These are phyloP conservation scores for Nephila pilipes DNA, from an alignment of 1,140 invertebrate genomes.

Conservation along the genomic window DNA sequence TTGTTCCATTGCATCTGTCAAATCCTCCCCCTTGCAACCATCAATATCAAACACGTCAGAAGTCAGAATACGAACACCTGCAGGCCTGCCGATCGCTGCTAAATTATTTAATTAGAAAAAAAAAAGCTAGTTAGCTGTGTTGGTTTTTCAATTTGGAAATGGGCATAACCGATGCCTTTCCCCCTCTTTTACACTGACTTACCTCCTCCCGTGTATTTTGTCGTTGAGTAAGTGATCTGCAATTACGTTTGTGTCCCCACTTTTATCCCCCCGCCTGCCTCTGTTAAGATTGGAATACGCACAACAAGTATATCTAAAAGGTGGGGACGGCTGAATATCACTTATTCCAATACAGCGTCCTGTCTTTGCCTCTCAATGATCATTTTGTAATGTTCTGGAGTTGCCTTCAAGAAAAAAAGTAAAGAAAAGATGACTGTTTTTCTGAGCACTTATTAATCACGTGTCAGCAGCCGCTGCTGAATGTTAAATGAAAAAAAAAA, in stretches of 20 bases:
- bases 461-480: conserved; percentile 50
- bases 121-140: conserved; percentile 70
- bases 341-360: background rate
- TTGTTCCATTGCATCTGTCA: conserved; percentile 74
- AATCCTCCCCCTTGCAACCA: conserved; percentile 68
- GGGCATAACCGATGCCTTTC: conserved; percentile 2
- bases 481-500: conserved; percentile 33
- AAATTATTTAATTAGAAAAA: conserved; percentile 76
- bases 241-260: conserved; percentile 51
- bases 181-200: conserved; percentile 34
- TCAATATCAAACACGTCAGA: conserved; percentile 68
- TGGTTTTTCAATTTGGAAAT: conserved; percentile 73
- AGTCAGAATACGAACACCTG: conserved; percentile 70
- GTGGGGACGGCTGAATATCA: conserved; percentile 15
- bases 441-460: conserved; percentile 70
- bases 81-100: conserved; percentile 45
- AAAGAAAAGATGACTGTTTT: conserved; percentile 62
- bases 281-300: background rate
- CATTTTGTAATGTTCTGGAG: background rate
- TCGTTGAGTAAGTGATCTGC: conserved; percentile 74
- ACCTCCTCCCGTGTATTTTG: conserved; percentile 37
- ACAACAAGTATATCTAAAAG: conserved; percentile 34
- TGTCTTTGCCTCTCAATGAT: conserved; percentile 36
- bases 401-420: background rate
- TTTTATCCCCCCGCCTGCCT: background rate